phyloP scores from a whole-genome alignment of 2,888 invertebrate species.

The Tachina lurida region DNA sequence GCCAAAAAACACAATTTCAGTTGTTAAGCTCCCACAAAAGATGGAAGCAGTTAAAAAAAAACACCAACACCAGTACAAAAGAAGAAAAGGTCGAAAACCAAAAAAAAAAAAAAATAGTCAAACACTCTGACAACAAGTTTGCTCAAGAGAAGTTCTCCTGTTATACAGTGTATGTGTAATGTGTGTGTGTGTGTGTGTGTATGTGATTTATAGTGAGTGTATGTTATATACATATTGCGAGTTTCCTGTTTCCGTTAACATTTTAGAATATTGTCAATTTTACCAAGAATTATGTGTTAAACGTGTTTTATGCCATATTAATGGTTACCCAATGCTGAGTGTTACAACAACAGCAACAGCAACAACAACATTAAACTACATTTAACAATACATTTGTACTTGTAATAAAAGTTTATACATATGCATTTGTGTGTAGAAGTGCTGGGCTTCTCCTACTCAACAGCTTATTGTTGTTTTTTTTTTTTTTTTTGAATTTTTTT shows the following conservation, averaged over 20 bases:
- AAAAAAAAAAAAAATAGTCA: slow-evolving; percentile 1
- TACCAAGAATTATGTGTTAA: slow-evolving; percentile 74
- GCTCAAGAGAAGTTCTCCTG: background rate
- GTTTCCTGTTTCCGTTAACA: slow-evolving; percentile 73
- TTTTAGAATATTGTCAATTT: slow-evolving; percentile 75
- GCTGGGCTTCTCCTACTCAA: slow-evolving; percentile 18
- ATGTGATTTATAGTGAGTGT: slow-evolving; percentile 43
- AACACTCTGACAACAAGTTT: slow-evolving; percentile 34
- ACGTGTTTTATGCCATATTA: slow-evolving; percentile 74
- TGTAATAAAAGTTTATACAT: slow-evolving; percentile 38
- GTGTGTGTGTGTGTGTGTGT: background rate
- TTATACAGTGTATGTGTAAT: background rate
- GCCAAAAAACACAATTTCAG: slow-evolving; percentile 40
- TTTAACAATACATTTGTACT: slow-evolving; percentile 36
- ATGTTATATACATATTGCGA: slow-evolving; percentile 65
- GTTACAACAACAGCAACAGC: slow-evolving; percentile 41
- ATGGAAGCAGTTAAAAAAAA: slow-evolving; percentile 17
- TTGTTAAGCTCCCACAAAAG: slow-evolving; percentile 34
- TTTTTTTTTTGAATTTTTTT: background rate
- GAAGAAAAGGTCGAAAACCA: slow-evolving; percentile 1
- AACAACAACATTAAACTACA: slow-evolving; percentile 14
- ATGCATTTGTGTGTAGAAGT: background rate
- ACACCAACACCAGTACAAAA: background rate
- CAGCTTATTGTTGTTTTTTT: background rate
- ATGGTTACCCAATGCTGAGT: slow-evolving; percentile 70